Percentiles rank a stretch among this genome's conserved stretches.
phyloP scores from a whole-genome alignment of 2,797 vertebrate genomes.

The Premnoplex brunnescens region DNA sequence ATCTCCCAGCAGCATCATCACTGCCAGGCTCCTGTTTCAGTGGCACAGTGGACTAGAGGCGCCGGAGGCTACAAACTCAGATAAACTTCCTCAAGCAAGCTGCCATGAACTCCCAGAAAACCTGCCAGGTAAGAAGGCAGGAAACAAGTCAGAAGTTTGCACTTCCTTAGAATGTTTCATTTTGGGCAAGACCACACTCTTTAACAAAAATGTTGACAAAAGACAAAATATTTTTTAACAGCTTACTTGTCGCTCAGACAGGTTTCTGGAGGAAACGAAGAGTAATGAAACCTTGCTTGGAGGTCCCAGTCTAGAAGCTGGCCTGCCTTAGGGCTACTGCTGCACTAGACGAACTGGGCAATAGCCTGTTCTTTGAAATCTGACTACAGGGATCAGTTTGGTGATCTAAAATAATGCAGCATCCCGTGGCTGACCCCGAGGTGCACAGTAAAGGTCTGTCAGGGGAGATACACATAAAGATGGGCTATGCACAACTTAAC shows the following conservation, averaged over 20 bases:
- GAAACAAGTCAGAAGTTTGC: neutral
- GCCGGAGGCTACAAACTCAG: neutral
- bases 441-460: conserved; percentile 21
- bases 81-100: neutral
- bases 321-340: neutral
- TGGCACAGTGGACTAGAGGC: neutral
- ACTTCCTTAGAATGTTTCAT: neutral
- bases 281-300: neutral
- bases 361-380: neutral
- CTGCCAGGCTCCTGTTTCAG: neutral
- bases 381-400: conserved; percentile 26
- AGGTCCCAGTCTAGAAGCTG: neutral
- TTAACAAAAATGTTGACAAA: neutral
- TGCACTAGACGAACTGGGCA: neutral
- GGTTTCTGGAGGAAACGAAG: neutral
- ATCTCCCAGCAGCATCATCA: neutral
- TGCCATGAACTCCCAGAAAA: neutral
- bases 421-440: neutral
- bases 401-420: neutral
- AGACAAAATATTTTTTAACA: conserved; percentile 7
- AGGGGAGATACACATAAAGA: conserved; percentile 6
- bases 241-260: neutral
- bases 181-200: neutral
- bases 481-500: neutral
- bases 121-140: neutral